Evolutionary conservation across 2,113 vertebrate species (phyloP), one percentile per base, ranked within the genome.

Genomic region (Corydoras sp.): DNA sequence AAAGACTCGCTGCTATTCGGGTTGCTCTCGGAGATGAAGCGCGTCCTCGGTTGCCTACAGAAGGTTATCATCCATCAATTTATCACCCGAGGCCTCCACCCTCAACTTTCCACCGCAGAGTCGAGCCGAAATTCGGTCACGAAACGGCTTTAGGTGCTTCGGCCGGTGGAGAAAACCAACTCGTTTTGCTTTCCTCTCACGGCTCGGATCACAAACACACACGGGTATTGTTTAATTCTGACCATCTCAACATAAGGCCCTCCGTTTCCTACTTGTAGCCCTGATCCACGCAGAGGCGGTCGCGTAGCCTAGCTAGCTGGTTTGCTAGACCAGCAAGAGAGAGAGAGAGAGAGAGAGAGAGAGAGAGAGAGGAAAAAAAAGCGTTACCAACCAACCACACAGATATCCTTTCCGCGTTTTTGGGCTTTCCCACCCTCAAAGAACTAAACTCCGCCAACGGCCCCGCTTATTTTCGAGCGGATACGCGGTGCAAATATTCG

Each of bases 61-160:
- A 49, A 48, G 65, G 65, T 56, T 49, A 68, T 61, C 54, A 54
- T 68, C 58, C 65, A 56, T 62, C 65, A 65, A 68, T 49, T 56
- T 58, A 68, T 74, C 65, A 74, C 72, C 29, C 1, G 12, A 74
- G 72, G 72, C 72, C 72, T 74, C 72, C 72, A 68, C 65, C 72
- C 72, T 74, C 72, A 74, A 74, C 65, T 74, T 68, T 74, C 71
- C 64, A 62, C 12, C 50, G 32, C 35, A 14, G 30, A 74, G 58
- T 29, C 43, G 58, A 66, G 56, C 55, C 14, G 12, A 62, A 32
- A 43, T 62, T 65, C 53, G 62, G 65, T 62, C 65, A 74, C 58
- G 72, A 50, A 68, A 54, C 15, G 65, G 18, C 30, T 68, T 55
- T 24, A 31, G 5, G 13, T 30, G n/a, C 35, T 3, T 10, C 11